Evolutionary conservation across 2,113 vertebrate genomes (phyloP).

Genomic region (Oncorhynchus masou): DNA sequence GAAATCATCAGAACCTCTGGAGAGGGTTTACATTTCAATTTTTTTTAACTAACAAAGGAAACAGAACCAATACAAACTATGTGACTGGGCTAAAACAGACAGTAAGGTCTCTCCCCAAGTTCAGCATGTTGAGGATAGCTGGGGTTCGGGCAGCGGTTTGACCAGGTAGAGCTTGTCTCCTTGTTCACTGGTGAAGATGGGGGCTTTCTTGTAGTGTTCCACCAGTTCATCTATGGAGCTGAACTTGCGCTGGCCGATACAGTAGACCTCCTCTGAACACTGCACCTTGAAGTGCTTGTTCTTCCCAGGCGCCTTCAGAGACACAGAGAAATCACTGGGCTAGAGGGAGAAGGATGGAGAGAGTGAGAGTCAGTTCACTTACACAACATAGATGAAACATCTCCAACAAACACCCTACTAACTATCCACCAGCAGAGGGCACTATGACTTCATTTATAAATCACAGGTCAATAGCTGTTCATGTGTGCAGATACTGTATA

Average conservation of each 20-base stretch:
- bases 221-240: constrained; percentile 87
- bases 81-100: neutral
- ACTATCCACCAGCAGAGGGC: constrained; percentile 51
- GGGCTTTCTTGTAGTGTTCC: constrained; percentile 92
- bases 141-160: constrained; percentile 75
- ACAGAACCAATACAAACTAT: too few species aligned
- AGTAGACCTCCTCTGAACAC: constrained; percentile 82
- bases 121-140: neutral
- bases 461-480: neutral
- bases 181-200: constrained; percentile 91
- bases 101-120: neutral
- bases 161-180: constrained; percentile 90
- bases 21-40: too few species aligned
- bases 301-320: constrained; percentile 87
- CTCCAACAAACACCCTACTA: neutral
- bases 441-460: constrained; percentile 16
- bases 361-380: too few species aligned
- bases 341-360: constrained; percentile 43
- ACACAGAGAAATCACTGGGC: constrained; percentile 91
- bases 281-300: constrained; percentile 95
- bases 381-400: neutral
- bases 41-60: neutral
- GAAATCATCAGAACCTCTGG: too few species aligned
- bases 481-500: neutral
- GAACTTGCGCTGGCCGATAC: constrained; percentile 89